A percentile compares a stretch with the other conserved stretches of the same genome.
Conservation (phyloP, 2,888 invertebrate genomes). For the Pyrgus malvae region DNA sequence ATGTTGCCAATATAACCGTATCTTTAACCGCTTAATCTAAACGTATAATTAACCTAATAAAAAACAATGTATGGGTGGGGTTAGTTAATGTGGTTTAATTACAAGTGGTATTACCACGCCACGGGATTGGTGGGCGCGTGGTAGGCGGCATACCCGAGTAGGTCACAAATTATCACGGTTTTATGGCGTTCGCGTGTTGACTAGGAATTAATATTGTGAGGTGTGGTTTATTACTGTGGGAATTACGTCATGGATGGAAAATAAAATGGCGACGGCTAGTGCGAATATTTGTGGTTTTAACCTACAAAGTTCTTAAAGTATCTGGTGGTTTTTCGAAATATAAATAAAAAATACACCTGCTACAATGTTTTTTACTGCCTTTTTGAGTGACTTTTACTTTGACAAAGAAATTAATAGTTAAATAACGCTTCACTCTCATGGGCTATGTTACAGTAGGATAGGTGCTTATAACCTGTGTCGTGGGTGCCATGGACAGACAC, state of each 20-base stretch:
- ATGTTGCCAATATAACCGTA: background rate
- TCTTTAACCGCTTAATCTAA: slow-evolving; percentile 2
- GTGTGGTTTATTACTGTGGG: slow-evolving; percentile 4
- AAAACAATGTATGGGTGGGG: slow-evolving; percentile 36
- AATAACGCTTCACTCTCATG: too few species aligned
- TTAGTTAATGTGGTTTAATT: slow-evolving; percentile 31
- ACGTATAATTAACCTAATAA: slow-evolving; percentile 27
- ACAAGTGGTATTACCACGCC: slow-evolving; percentile 16
- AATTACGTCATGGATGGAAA: slow-evolving; percentile 4
- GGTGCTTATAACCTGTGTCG: too few species aligned
- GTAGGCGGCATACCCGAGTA: slow-evolving; percentile 30
- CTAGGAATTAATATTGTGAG: background rate
- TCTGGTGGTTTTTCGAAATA: too few species aligned
- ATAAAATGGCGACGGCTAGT: slow-evolving; percentile 22
- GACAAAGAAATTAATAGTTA: too few species aligned
- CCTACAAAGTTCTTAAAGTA: too few species aligned
- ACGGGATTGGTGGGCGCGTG: slow-evolving; percentile 37
- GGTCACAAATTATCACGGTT: slow-evolving; percentile 11
- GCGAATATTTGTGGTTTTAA: background rate
- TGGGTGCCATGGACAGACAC: too few species aligned
- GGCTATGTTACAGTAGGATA: too few species aligned
- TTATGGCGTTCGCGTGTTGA: slow-evolving; percentile 2
- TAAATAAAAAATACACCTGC: too few species aligned
- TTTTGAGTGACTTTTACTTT: too few species aligned
- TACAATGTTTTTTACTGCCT: too few species aligned